phyloP scores from a whole-genome alignment of 2,113 vertebrate species.

The Gambusia holbrooki region DNA sequence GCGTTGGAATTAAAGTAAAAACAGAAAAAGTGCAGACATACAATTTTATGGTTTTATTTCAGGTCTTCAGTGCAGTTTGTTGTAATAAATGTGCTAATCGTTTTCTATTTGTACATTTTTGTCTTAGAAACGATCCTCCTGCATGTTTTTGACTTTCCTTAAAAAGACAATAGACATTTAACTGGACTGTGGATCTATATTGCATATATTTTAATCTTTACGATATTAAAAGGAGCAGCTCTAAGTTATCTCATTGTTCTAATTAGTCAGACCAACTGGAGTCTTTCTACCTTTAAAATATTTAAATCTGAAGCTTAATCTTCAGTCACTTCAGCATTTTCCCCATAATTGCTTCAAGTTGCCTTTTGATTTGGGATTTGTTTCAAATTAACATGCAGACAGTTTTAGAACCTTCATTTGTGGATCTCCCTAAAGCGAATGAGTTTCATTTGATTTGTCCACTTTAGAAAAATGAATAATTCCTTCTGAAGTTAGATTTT shows the following conservation, averaged over 20 bases:
- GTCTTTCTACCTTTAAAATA: too few relatives aligned
- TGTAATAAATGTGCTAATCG: not conserved
- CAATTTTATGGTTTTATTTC: not conserved
- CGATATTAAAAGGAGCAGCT: not conserved
- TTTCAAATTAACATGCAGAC: too few relatives aligned
- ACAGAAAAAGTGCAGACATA: not conserved
- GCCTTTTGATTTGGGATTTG: too few relatives aligned
- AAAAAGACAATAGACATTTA: not conserved
- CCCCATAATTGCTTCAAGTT: too few relatives aligned
- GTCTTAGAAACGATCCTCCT: not conserved
- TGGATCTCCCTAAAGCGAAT: too few relatives aligned
- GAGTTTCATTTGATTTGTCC: too few relatives aligned
- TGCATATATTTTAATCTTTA: not conserved
- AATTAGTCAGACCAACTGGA: slow-evolving; percentile 4
- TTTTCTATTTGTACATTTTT: not conserved
- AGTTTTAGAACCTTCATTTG: too few relatives aligned
- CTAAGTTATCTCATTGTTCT: slow-evolving; percentile 45
- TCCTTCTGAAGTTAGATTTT: too few relatives aligned
- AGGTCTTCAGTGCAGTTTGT: not conserved
- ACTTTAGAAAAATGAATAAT: too few relatives aligned
- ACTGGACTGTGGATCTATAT: not conserved
- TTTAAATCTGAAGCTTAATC: too few relatives aligned
- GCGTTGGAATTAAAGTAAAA: not conserved
- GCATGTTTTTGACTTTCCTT: not conserved
- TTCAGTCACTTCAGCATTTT: too few relatives aligned